Base-by-base conservation (phyloP, 2,797 vertebrate species). In the Bucorvus abyssinicus region DNA sequence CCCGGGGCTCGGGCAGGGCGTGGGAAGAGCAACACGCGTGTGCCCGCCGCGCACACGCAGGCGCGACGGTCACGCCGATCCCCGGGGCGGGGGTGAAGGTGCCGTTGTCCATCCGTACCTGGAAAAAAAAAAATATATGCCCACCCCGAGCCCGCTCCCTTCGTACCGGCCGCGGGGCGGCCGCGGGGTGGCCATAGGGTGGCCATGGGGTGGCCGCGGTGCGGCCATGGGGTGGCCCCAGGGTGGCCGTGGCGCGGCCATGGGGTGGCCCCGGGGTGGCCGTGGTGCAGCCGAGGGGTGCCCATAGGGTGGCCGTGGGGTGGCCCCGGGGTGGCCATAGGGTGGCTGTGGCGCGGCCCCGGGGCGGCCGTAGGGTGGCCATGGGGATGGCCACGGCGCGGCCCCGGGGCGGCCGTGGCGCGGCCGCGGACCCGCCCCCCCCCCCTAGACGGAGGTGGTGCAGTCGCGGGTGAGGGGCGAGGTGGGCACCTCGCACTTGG, bases 371-470 rank as follows among this genome's bases (percentile, higher is more conserved):
- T 17, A 20, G 19, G 53, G 30, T 32, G 14, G 27, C 52, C 52
- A 53, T 29, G 32, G 30, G 53, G 47, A 22, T 49, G 47, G 10
- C 53, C 53, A 55, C 11, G 12, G 8, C 19, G n/a, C 36, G 12
- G 15, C n/a, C 21, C 20, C 8, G 14, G 15, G 23, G 21, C 47
- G n/a, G n/a, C n/a, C n/a, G n/a, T n/a, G n/a, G n/a, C n/a, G n/a
- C 47, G 10, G 17, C 47, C 21, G 17, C 10, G 21, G n/a, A n/a
- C n/a, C n/a, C n/a, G n/a, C n/a, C n/a, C 61, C 60, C 60, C 34
- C 24, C n/a, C n/a, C 32, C 98, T 97, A 99, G 61, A 99, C 99
- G 53, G 98, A 98, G 3, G 99, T 99, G 96, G 99, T 99, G 82
- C 98, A 98, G 50, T 99, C 98, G 90, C 98, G 98, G 97, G 98